phyloP scores from a whole-genome alignment of 64 coral and sea anemone genomes.

The Stylophora pistillata region DNA sequence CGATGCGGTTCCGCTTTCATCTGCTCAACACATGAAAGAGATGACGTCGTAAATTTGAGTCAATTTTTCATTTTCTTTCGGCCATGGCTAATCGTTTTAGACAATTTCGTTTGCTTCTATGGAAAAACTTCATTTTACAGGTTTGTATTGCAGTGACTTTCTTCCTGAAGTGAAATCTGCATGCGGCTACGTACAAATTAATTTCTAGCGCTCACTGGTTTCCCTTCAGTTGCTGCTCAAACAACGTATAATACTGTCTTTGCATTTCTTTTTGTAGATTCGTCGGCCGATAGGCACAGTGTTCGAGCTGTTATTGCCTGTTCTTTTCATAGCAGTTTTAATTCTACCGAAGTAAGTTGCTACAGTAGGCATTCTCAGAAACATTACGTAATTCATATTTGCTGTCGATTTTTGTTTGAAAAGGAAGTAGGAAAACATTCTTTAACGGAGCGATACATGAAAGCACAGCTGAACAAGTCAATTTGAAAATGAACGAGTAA shows the following conservation, averaged over 20 bases:
- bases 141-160: conserved; percentile 9
- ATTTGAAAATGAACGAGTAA: background rate
- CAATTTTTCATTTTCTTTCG: background rate
- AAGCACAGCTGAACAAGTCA: background rate
- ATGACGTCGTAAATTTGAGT: background rate
- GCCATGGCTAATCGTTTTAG: conserved; percentile 85
- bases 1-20: background rate
- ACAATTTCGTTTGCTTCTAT: conserved; percentile 93
- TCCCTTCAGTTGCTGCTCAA: background rate
- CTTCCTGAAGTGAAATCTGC: background rate
- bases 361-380: background rate
- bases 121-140: conserved; percentile 99
- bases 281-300: conserved; percentile 86
- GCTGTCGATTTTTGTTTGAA: background rate
- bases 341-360: conserved; percentile 89
- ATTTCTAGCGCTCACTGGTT: too few species aligned
- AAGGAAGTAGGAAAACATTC: background rate
- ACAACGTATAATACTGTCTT: background rate
- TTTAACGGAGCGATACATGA: background rate
- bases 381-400: background rate
- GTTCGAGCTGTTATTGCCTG: conserved; percentile 87
- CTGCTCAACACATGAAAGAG: background rate
- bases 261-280: conserved; percentile 39
- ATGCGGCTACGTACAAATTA: background rate
- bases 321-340: conserved; percentile 71